Percentiles rank a stretch among this genome's conserved stretches.
Evolutionary conservation across 2,797 vertebrate genomes (phyloP).

Genomic region (Tokudaia muenninki): DNA sequence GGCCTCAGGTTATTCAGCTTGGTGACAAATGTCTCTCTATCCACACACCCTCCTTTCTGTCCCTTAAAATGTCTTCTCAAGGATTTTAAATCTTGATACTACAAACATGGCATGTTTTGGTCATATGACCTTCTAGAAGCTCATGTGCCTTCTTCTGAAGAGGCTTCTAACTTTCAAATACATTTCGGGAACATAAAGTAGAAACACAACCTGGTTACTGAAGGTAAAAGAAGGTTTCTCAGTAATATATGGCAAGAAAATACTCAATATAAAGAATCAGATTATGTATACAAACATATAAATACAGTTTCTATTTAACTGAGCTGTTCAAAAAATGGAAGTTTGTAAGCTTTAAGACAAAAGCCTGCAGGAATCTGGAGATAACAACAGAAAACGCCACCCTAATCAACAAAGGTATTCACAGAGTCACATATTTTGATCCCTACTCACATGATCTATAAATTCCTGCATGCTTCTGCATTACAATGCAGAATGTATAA

Average conservation of each 20-base stretch:
- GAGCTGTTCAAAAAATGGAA: too few species aligned
- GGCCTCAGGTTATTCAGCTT: neutral
- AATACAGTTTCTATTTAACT: neutral
- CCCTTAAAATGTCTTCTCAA: neutral
- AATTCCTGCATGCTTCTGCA: too few species aligned
- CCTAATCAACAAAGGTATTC: neutral
- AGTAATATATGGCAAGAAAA: neutral
- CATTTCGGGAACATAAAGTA: neutral
- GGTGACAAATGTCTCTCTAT: neutral
- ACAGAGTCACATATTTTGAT: neutral
- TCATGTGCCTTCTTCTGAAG: neutral
- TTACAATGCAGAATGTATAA: neutral
- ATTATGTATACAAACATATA: neutral
- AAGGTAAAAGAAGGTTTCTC: too few species aligned
- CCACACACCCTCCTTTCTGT: neutral
- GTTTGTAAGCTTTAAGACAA: neutral
- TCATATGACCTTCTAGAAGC: neutral
- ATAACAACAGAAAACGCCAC: neutral
- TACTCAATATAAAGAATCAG: neutral
- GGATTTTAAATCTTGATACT: neutral
- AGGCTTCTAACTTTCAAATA: neutral
- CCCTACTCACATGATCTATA: neutral
- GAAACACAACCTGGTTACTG: neutral
- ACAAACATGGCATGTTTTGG: neutral
- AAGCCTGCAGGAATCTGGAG: neutral